These are phyloP conservation scores for Lasioglossum lativentre DNA, from an alignment of 2,888 invertebrate species.

Conservation along the genomic window DNA sequence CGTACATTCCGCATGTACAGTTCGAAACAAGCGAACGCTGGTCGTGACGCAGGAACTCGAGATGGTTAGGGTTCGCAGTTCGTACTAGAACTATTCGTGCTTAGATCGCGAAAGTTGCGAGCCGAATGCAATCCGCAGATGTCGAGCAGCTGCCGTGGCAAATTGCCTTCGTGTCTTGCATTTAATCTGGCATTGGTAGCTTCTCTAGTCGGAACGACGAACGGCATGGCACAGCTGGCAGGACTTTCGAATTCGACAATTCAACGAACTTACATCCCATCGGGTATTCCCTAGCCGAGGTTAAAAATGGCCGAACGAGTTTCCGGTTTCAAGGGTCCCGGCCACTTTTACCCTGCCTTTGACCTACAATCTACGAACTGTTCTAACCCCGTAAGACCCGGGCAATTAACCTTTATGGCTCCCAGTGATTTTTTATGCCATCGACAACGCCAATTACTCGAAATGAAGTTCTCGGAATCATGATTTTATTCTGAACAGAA, in stretches of 20 bases:
- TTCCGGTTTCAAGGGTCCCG: constrained; percentile 35
- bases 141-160: constrained; percentile 80
- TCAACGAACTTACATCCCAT: background rate
- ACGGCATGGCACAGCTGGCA: constrained; percentile 63
- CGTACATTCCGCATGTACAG: background rate
- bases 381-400: background rate
- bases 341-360: background rate
- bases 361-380: background rate
- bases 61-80: constrained; percentile 31
- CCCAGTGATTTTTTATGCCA: background rate
- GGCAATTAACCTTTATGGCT: background rate
- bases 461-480: background rate
- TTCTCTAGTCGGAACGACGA: constrained; percentile 58
- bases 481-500: background rate
- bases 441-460: background rate
- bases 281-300: constrained; percentile 19
- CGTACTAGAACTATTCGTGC: constrained; percentile 64
- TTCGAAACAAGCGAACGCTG: constrained; percentile 30
- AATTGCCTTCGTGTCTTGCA: constrained; percentile 71
- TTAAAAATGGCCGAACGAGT: constrained; percentile 35
- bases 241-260: constrained; percentile 57
- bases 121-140: constrained; percentile 80
- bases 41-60: constrained; percentile 20
- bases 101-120: constrained; percentile 65
- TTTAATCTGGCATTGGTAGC: constrained; percentile 67